A percentile compares a stretch with the other conserved stretches of the same genome.
Conservation (phyloP, 2,113 vertebrate genomes). For the Circaetus gallicus region DNA sequence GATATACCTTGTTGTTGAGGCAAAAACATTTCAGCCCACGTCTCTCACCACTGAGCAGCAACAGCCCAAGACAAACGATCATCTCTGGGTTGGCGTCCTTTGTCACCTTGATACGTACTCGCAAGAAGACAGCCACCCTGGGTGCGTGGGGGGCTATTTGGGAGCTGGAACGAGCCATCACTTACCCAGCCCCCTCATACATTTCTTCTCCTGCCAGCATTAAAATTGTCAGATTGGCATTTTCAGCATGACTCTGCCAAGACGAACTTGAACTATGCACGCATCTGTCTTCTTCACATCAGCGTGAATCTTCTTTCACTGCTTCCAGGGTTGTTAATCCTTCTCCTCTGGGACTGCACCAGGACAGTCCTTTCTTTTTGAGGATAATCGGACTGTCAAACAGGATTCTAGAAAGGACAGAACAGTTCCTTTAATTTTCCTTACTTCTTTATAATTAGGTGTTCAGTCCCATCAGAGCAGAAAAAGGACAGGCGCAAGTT, state of each 20-base stretch:
- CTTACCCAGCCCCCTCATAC: not conserved
- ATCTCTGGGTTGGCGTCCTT: not conserved
- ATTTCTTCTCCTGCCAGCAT: not conserved
- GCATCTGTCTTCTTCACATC: not conserved
- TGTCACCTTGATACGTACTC: not conserved
- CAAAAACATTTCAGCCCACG: not conserved
- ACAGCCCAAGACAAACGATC: not conserved
- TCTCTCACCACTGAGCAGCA: not conserved
- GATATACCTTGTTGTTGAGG: not conserved
- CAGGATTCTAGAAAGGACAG: not conserved
- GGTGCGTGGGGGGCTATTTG: rapidly evolving
- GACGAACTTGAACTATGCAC: not conserved
- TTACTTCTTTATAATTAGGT: not conserved
- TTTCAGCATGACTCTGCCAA: not conserved
- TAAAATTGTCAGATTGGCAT: not conserved
- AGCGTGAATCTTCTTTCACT: not conserved
- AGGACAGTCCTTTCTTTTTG: not conserved
- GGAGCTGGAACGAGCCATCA: not conserved
- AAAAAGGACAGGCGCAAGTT: not conserved
- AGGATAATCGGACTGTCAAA: not conserved
- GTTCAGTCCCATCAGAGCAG: not conserved
- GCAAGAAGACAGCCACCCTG: not conserved
- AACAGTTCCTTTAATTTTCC: not conserved
- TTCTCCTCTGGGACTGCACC: not conserved
- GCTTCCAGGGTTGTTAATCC: not conserved